phyloP scores from a whole-genome alignment of 2,888 invertebrate genomes.

The Halictus quadricinctus region DNA sequence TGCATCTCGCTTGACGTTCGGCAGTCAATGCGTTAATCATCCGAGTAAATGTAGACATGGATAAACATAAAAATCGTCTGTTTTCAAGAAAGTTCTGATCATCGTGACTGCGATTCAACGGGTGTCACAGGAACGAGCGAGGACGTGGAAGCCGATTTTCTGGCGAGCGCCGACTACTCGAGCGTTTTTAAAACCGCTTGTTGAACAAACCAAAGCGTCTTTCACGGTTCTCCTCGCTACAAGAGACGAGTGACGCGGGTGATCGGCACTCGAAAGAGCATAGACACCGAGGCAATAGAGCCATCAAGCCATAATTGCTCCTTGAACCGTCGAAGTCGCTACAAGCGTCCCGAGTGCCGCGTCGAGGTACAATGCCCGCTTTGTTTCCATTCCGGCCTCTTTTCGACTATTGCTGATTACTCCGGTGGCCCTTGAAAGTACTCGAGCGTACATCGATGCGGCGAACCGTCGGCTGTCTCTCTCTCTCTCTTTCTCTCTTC shows the following conservation, averaged over 20 bases:
- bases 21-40: too few species aligned
- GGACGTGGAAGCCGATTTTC: background rate
- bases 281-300: conserved; percentile 55
- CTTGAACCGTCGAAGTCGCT: conserved; percentile 42
- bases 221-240: conserved; percentile 8
- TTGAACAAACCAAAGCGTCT: conserved; percentile 1
- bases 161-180: background rate
- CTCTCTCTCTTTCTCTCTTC: background rate
- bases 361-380: conserved; percentile 58
- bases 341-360: conserved; percentile 32
- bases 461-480: background rate
- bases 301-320: conserved; percentile 58
- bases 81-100: background rate
- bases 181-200: conserved; percentile 16
- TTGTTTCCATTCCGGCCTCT: conserved; percentile 62
- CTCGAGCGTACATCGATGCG: conserved; percentile 31
- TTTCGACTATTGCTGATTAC: conserved; percentile 62
- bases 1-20: too few species aligned
- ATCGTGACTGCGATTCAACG: background rate
- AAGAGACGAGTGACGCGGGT: conserved; percentile 13
- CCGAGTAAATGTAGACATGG: background rate
- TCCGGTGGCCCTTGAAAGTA: conserved; percentile 54
- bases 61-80: background rate
- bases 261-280: conserved; percentile 14
- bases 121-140: background rate